Evolutionary conservation across 2,797 vertebrate species (phyloP).

Genomic region (Enteromius thamalakanensis): DNA sequence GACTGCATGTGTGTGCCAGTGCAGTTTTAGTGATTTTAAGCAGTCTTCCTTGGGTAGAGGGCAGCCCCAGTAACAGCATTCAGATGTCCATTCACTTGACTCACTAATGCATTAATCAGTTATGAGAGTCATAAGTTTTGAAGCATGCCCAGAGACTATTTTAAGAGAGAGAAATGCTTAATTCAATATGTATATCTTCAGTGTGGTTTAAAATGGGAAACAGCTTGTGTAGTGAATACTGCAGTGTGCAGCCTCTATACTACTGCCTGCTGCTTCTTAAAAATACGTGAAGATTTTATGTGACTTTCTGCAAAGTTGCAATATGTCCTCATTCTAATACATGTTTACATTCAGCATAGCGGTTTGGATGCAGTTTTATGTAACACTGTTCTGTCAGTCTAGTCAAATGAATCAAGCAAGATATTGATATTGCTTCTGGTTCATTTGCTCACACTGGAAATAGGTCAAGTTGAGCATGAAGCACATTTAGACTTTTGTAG

Average conservation of each 20-base stretch:
- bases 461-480: not conserved
- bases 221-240: not conserved
- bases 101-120: conserved; percentile 7
- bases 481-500: not conserved
- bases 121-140: conserved; percentile 19
- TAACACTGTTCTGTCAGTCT: too few species aligned
- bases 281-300: not conserved
- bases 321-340: not conserved
- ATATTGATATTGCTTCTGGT: not conserved
- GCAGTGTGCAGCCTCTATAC: not conserved
- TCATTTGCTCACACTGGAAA: not conserved
- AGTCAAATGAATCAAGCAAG: not conserved
- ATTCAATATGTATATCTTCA: conserved; percentile 13
- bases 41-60: not conserved
- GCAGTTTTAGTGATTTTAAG: not conserved
- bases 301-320: not conserved
- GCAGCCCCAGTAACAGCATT: not conserved
- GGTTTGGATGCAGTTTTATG: not conserved
- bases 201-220: conserved; percentile 16
- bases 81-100: conserved; percentile 16
- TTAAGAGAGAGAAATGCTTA: conserved; percentile 15
- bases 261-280: not conserved
- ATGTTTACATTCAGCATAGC: not conserved
- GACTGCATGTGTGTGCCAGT: not conserved
- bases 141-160: conserved; percentile 26